Evolutionary conservation across 2,888 invertebrate genomes (phyloP).

Genomic region (Lasioglossum figueresi): DNA sequence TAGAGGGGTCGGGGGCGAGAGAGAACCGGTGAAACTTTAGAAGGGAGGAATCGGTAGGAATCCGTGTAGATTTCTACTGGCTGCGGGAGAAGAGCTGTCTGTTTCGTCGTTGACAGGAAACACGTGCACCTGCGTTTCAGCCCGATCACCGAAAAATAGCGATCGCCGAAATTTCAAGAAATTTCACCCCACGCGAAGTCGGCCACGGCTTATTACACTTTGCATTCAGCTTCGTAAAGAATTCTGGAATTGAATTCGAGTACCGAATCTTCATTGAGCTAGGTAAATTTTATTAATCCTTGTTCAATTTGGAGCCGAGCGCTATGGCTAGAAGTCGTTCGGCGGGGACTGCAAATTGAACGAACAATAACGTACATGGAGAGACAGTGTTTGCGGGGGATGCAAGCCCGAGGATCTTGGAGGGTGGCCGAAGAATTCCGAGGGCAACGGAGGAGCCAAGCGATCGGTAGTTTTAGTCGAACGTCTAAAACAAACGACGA

Average conservation of each 20-base stretch:
- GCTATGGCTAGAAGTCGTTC: not conserved
- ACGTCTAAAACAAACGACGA: constrained; percentile 61
- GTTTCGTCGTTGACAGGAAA: constrained; percentile 77
- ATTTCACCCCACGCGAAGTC: not conserved
- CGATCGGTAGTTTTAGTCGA: constrained; percentile 50
- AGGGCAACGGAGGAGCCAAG: constrained; percentile 18
- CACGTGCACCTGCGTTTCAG: constrained; percentile 67
- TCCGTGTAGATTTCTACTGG: constrained; percentile 64
- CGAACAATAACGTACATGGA: not conserved
- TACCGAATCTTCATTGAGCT: not conserved
- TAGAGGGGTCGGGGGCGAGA: constrained; percentile 35
- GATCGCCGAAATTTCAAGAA: not conserved
- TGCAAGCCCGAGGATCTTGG: not conserved
- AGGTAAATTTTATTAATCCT: not conserved
- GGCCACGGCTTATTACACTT: not conserved
- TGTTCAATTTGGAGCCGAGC: not conserved
- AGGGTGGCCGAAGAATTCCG: not conserved
- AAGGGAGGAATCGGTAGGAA: constrained; percentile 65
- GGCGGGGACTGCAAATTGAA: not conserved
- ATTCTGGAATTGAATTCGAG: not conserved
- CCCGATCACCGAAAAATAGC: constrained; percentile 22
- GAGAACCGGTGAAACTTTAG: constrained; percentile 63
- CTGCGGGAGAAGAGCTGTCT: constrained; percentile 67
- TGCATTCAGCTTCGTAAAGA: no score
- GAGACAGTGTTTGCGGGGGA: not conserved